These are phyloP conservation scores for Caenorhabditis elegans DNA, from an alignment of 1,140 invertebrate genomes.

Conservation along the genomic window DNA sequence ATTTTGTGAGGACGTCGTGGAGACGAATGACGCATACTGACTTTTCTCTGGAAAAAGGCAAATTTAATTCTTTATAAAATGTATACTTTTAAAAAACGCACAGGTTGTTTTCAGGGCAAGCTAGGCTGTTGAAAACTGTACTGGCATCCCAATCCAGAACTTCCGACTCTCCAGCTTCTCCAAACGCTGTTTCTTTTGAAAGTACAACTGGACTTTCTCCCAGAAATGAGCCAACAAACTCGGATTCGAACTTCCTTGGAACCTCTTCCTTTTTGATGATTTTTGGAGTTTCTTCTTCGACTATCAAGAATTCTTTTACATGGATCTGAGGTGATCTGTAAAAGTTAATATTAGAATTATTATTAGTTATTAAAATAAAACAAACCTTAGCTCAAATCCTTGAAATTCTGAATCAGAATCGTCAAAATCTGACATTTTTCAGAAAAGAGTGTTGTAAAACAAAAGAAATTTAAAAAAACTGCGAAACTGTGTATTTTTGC, in stretches of 20 bases:
- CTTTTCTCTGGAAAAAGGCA: background rate
- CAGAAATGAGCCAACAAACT: background rate
- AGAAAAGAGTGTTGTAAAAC: no score
- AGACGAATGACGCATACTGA: background rate
- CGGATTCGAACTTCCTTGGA: background rate
- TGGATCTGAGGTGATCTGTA: no score
- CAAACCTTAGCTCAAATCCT: background rate
- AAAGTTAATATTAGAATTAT: no score
- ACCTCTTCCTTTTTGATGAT: no score
- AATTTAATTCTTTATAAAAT: no score
- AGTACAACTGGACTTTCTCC: background rate
- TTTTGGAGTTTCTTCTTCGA: no score
- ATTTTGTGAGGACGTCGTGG: background rate
- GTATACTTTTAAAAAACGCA: no score
- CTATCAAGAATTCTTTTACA: no score
- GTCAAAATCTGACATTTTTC: background rate
- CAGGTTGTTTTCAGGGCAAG: background rate
- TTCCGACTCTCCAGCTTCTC: background rate
- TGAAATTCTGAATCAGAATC: background rate
- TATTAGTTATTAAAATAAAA: no score
- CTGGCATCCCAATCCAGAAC: background rate
- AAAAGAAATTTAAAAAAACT: no score
- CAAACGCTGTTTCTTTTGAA: background rate
- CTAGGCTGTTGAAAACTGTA: background rate
- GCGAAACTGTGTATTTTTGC: no score